Evolutionary conservation across 1,140 invertebrate genomes (phyloP).

Genomic region (Bactericera cockerelli): DNA sequence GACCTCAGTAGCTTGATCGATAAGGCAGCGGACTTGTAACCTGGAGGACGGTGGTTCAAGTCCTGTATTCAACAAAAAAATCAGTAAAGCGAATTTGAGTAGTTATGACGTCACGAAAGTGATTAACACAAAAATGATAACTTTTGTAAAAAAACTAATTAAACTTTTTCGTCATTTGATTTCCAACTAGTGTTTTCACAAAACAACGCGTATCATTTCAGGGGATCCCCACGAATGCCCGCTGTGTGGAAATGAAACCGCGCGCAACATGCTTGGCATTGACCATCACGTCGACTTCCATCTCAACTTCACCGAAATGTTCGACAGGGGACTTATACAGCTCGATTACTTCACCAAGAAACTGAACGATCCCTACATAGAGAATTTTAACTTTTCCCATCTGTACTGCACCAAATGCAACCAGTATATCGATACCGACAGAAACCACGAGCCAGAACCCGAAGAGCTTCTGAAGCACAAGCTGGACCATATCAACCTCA

Average conservation of each 20-base stretch:
- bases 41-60: too few relatives aligned
- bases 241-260: not conserved
- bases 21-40: too few relatives aligned
- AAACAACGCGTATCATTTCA: not conserved
- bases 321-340: not conserved
- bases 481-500: not conserved
- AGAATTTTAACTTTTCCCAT: conserved; percentile 1
- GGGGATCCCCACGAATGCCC: not conserved
- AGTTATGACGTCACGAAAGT: too few relatives aligned
- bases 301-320: conserved; percentile 7
- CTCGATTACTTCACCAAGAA: not conserved
- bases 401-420: not conserved
- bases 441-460: not conserved
- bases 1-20: too few relatives aligned
- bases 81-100: too few relatives aligned
- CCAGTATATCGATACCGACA: not conserved
- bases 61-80: too few relatives aligned
- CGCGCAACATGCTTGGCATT: not conserved
- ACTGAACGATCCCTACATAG: not conserved
- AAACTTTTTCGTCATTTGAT: too few relatives aligned
- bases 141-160: too few relatives aligned
- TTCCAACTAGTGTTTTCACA: too few relatives aligned
- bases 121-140: too few relatives aligned
- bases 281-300: conserved; percentile 2
- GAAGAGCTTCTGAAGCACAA: not conserved